A percentile compares a stretch with the other conserved stretches of the same genome.
Evolutionary conservation across 2,888 invertebrate genomes (phyloP).

Genomic region (Ormyrus rosae): DNA sequence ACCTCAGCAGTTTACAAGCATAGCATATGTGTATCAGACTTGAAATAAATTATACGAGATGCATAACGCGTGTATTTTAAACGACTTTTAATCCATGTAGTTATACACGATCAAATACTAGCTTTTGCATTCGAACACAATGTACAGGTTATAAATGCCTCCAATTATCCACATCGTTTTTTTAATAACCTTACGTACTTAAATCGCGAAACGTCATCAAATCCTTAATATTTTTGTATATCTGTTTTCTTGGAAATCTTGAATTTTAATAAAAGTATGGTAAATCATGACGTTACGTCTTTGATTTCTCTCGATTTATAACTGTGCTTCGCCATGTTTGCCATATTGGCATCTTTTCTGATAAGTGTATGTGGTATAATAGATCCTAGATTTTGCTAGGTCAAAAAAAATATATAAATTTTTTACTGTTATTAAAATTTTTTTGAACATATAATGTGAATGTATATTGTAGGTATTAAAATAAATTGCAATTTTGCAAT

Average conservation of each 20-base stretch:
- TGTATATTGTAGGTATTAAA: too few species aligned
- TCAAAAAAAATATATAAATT: too few species aligned
- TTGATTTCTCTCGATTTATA: not conserved
- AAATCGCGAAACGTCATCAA: slow-evolving; percentile 22
- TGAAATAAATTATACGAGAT: slow-evolving; percentile 37
- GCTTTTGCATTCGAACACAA: not conserved
- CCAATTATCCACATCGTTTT: not conserved
- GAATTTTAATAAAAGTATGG: not conserved
- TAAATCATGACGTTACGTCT: not conserved
- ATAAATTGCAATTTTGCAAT: too few species aligned
- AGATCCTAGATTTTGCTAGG: too few species aligned
- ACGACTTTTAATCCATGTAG: slow-evolving; percentile 21
- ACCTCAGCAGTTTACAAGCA: slow-evolving; percentile 14
- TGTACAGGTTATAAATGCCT: slow-evolving; percentile 23
- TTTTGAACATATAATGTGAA: too few species aligned
- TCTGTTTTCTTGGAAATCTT: not conserved
- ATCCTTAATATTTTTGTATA: not conserved
- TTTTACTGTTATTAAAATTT: too few species aligned
- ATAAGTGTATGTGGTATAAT: too few species aligned
- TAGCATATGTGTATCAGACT: slow-evolving; percentile 20
- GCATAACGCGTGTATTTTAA: slow-evolving; percentile 22
- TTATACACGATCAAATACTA: not conserved
- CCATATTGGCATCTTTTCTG: too few species aligned
- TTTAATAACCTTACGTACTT: slow-evolving; percentile 2
- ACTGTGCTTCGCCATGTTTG: slow-evolving; percentile 8